Conservation (phyloP, 2,797 vertebrate species). For the Peromyscus aztecus region DNA sequence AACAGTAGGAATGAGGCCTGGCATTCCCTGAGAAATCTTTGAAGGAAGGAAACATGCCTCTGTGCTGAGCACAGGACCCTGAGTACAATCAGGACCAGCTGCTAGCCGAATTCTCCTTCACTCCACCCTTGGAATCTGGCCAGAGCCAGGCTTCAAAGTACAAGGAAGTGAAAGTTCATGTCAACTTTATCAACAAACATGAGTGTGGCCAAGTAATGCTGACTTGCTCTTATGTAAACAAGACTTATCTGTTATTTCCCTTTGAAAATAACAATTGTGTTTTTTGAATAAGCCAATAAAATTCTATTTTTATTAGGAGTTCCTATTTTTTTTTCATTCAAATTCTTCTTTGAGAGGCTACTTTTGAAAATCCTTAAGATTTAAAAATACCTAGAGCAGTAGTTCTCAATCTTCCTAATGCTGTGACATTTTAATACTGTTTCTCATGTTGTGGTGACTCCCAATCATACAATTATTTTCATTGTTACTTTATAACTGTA, state of each 20-base stretch:
- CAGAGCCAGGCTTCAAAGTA: constrained; percentile 81
- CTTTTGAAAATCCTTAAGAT: constrained; percentile 52
- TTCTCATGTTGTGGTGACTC: background rate
- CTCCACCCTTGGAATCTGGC: constrained; percentile 78
- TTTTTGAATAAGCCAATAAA: constrained; percentile 83
- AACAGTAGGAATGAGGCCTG: background rate
- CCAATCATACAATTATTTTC: background rate
- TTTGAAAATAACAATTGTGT: constrained; percentile 84
- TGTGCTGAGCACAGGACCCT: background rate
- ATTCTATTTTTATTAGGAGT: constrained; percentile 77
- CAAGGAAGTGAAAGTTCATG: constrained; percentile 84
- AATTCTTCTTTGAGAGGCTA: constrained; percentile 57
- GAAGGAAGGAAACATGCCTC: constrained; percentile 64
- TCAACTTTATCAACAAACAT: constrained; percentile 83
- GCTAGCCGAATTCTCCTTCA: constrained; percentile 72
- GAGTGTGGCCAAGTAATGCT: constrained; percentile 81
- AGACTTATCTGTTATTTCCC: constrained; percentile 84
- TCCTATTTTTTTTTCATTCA: constrained; percentile 69
- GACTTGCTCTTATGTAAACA: constrained; percentile 85
- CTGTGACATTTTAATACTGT: background rate
- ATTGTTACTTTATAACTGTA: background rate
- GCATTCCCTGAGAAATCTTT: constrained; percentile 22
- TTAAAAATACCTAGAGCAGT: background rate
- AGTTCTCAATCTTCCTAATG: background rate
- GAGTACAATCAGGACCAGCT: constrained; percentile 66